These are phyloP conservation scores for Aldabrachelys gigantea DNA, from an alignment of 2,113 vertebrate species.

Conservation along the genomic window DNA sequence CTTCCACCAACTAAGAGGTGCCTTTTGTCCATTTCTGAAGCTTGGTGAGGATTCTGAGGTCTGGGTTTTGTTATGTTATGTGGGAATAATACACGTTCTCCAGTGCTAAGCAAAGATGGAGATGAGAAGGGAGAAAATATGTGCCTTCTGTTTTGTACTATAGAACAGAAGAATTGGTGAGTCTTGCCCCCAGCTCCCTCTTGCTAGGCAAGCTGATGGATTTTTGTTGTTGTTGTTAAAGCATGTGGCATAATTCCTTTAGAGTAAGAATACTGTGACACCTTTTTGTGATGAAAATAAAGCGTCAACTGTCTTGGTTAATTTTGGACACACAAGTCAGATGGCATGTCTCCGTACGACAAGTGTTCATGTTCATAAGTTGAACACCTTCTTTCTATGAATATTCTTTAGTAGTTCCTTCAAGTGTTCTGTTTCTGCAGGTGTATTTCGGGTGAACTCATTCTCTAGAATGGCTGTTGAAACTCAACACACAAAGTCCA, in stretches of 20 bases:
- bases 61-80: not conserved
- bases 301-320: not conserved
- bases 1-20: not conserved
- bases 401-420: not conserved
- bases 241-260: not conserved
- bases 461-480: not conserved
- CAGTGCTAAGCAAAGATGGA: constrained; percentile 21
- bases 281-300: not conserved
- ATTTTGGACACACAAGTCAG: not conserved
- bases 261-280: not conserved
- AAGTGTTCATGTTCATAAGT: not conserved
- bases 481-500: not conserved
- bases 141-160: not conserved
- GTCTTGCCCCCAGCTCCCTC: not conserved
- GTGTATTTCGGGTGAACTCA: not conserved
- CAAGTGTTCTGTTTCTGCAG: not conserved
- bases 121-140: not conserved
- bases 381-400: not conserved
- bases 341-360: fast-evolving
- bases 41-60: not conserved
- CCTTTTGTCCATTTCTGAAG: not conserved
- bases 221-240: fast-evolving
- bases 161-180: not conserved
- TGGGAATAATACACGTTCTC: constrained; percentile 11
- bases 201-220: not conserved